These are phyloP conservation scores for Heteromormyrus szaboi DNA, from an alignment of 2,797 vertebrate species.

Conservation along the genomic window DNA sequence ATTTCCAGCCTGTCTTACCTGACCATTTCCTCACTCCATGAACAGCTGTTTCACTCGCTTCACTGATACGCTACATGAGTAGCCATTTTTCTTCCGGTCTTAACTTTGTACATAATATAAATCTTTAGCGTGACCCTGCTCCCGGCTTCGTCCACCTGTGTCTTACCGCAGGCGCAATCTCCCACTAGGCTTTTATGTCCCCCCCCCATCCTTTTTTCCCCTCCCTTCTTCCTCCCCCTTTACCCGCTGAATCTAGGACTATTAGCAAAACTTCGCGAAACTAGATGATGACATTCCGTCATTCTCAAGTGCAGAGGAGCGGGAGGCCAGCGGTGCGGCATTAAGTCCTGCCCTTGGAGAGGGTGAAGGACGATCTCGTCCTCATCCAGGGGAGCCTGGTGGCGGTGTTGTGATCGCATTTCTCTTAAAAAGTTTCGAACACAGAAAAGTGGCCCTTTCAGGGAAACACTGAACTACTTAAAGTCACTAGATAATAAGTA, in stretches of 20 bases:
- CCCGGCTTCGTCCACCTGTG: slow-evolving; percentile 90
- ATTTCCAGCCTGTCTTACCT: slow-evolving; percentile 89
- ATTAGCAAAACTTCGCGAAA: slow-evolving; percentile 30
- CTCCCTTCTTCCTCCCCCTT: slow-evolving; percentile 36
- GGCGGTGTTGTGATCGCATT: slow-evolving; percentile 23
- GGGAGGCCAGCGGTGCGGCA: background rate
- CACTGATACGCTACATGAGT: slow-evolving; percentile 72
- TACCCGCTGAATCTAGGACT: slow-evolving; percentile 25
- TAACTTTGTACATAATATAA: slow-evolving; percentile 87
- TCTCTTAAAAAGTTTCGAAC: slow-evolving; percentile 14
- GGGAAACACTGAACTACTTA: background rate
- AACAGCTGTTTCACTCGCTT: slow-evolving; percentile 95
- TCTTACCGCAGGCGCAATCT: slow-evolving; percentile 79
- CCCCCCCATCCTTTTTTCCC: slow-evolving; percentile 27
- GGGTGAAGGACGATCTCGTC: slow-evolving; percentile 3
- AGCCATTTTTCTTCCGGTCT: slow-evolving; percentile 93
- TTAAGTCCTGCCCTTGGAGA: background rate
- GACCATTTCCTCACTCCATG: slow-evolving; percentile 87
- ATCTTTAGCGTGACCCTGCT: slow-evolving; percentile 91
- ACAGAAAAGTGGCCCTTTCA: background rate
- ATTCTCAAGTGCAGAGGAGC: background rate
- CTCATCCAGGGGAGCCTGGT: background rate
- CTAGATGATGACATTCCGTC: slow-evolving; percentile 16
- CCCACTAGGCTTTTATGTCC: slow-evolving; percentile 48
- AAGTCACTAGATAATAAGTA: background rate